phyloP scores from a whole-genome alignment of 2,797 vertebrate species.

The Sebastes paucispinis region DNA sequence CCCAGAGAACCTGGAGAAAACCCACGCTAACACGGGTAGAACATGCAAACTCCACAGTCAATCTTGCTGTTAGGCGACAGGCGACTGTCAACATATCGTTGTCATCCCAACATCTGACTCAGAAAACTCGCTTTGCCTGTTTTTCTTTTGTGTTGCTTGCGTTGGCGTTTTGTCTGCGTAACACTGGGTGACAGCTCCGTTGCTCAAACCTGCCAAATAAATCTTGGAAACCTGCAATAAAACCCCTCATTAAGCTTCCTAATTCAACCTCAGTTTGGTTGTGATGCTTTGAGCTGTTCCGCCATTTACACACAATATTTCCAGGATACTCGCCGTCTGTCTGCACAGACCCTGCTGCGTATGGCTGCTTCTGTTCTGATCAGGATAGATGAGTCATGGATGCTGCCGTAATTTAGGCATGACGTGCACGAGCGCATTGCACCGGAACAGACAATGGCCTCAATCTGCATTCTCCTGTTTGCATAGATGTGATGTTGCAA shows the following conservation, averaged over 20 bases:
- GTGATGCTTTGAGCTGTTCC: not conserved
- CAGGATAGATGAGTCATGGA: conserved; percentile 16
- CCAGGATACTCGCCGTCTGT: not conserved
- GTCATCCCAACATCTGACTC: not conserved
- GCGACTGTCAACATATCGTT: not conserved
- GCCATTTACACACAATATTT: not conserved
- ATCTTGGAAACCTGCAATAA: conserved; percentile 5
- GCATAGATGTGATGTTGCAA: not conserved
- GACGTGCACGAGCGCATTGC: not conserved
- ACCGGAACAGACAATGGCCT: not conserved
- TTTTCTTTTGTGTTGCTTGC: not conserved
- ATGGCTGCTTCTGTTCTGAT: not conserved
- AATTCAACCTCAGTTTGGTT: not conserved
- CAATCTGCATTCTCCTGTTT: not conserved
- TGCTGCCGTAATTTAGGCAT: not conserved
- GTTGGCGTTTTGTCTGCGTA: not conserved
- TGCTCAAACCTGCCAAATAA: conserved; percentile 10
- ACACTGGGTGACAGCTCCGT: not conserved
- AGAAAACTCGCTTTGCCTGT: not conserved
- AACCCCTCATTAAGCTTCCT: conserved; percentile 5
- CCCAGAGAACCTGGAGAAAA: fast-evolving
- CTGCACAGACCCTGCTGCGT: not conserved
- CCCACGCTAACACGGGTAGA: no score
- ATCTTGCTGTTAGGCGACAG: no score
- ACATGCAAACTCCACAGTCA: no score